Percentiles rank a stretch among this genome's conserved stretches.
phyloP scores from a whole-genome alignment of 2,113 vertebrate genomes.

The Seriola aureovittata region DNA sequence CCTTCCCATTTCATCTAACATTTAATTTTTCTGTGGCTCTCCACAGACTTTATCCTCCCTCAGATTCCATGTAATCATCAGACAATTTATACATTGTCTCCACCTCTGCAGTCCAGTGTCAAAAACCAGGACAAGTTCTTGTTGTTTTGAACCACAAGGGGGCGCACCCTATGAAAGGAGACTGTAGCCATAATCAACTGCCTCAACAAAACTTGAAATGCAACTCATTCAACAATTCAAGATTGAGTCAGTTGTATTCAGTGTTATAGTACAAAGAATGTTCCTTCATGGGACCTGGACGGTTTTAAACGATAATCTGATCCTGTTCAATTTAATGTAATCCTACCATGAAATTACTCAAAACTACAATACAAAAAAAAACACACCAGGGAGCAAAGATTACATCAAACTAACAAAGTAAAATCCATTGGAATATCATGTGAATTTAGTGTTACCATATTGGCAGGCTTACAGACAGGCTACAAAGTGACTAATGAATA shows the following conservation, averaged over 20 bases:
- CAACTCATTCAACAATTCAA: background rate
- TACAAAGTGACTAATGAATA: background rate
- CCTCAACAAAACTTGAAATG: constrained; percentile 7
- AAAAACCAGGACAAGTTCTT: background rate
- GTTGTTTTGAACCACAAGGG: constrained; percentile 37
- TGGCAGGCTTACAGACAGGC: background rate
- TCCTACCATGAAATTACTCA: no score
- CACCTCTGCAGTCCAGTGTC: background rate
- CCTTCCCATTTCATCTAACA: background rate
- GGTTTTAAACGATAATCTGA: background rate
- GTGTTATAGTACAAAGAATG: background rate
- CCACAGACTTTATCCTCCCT: background rate
- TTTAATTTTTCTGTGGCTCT: background rate
- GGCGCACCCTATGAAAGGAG: background rate
- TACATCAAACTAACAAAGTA: background rate
- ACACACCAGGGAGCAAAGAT: background rate
- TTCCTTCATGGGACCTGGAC: background rate
- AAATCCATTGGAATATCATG: background rate
- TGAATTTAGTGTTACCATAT: background rate
- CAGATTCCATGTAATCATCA: background rate
- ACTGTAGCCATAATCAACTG: background rate
- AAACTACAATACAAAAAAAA: no score
- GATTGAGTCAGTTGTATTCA: background rate
- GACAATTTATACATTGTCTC: background rate
- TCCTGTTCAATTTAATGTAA: background rate